These are phyloP conservation scores for Mythimna albipuncta DNA, from an alignment of 2,888 invertebrate species.

Conservation along the genomic window DNA sequence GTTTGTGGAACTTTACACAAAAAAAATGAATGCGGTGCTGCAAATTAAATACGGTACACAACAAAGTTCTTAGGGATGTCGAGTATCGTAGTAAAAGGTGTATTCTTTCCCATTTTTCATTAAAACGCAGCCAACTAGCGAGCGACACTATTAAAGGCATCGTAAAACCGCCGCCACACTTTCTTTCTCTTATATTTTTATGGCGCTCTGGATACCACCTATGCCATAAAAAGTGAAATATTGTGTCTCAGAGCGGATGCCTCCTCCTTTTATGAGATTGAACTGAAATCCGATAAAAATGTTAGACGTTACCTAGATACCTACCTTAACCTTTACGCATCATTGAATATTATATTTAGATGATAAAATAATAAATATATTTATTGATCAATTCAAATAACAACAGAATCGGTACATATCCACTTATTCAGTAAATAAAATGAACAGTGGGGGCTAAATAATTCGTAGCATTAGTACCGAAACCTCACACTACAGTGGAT, in stretches of 20 bases:
- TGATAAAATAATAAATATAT: background rate
- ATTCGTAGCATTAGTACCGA: too few relatives aligned
- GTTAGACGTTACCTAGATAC: conserved; percentile 40
- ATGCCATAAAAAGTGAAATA: conserved; percentile 89
- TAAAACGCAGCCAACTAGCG: conserved; percentile 70
- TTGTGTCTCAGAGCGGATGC: conserved; percentile 85
- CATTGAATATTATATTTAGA: conserved; percentile 16
- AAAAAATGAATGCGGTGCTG: conserved; percentile 50
- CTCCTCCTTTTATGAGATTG: conserved; percentile 84
- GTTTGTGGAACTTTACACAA: conserved; percentile 50
- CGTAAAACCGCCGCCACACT: conserved; percentile 81
- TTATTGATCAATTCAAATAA: too few relatives aligned
- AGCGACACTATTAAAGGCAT: conserved; percentile 81
- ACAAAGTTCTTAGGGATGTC: conserved; percentile 17
- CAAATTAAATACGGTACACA: conserved; percentile 53
- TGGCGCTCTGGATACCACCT: conserved; percentile 83
- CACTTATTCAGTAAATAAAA: too few relatives aligned
- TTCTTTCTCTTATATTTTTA: conserved; percentile 86
- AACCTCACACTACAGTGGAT: too few relatives aligned
- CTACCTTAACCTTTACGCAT: conserved; percentile 9
- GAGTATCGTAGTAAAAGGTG: conserved; percentile 6
- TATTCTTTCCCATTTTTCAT: conserved; percentile 50
- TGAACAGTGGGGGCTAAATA: too few relatives aligned
- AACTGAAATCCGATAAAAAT: conserved; percentile 84
- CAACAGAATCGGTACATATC: too few relatives aligned